Evolutionary conservation across 2,113 vertebrate genomes (phyloP), one percentile per base, ranked within the genome.

Genomic region (Gasterosteus nipponicus): DNA sequence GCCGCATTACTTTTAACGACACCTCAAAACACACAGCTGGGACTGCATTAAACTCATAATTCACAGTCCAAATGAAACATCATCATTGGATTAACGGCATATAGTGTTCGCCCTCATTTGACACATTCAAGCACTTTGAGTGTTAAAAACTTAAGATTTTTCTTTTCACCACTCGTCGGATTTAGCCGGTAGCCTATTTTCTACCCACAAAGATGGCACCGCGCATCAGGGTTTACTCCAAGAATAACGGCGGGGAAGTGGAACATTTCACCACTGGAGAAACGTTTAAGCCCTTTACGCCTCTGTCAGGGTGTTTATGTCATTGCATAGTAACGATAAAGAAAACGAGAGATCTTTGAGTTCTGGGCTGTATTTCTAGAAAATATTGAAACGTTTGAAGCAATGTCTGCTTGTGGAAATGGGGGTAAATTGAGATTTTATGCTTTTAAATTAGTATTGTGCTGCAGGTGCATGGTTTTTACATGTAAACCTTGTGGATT

Each of bases 201-300:
- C 44, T 29, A 0, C 59, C 22, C 53, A 51, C 57, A 70, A 39
- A 77, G 67, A 80, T 42, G 18, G 53, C 66, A 12, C 53, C 54
- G 47, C 7, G 11, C 41, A 11, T 0, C 41, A 65, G 81, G 81
- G 76, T 68, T 18, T 29, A 2, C 29, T 81, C 71, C 84, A 82
- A 58, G 76, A 49, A 0, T 39, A 56, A 81, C 69, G 56, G 14
- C 49, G 29, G 8, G 60, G 61, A 80, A 73, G 77, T 59, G 74
- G 73, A 82, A 79, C 63, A 89, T 82, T 87, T 89, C 81, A 76
- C 63, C 57, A 26, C 26, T 82, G 83, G 73, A 78, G 80, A 83
- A 62, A 29, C 0, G 46, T 64, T 69, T 61, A 11, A 68, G 57
- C 26, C 51, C 14, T 61, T 3, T 61, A 58, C 39, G 63, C 58